Evolutionary conservation across 1,140 invertebrate genomes (phyloP).

Genomic region (Tetramorium simillimum): DNA sequence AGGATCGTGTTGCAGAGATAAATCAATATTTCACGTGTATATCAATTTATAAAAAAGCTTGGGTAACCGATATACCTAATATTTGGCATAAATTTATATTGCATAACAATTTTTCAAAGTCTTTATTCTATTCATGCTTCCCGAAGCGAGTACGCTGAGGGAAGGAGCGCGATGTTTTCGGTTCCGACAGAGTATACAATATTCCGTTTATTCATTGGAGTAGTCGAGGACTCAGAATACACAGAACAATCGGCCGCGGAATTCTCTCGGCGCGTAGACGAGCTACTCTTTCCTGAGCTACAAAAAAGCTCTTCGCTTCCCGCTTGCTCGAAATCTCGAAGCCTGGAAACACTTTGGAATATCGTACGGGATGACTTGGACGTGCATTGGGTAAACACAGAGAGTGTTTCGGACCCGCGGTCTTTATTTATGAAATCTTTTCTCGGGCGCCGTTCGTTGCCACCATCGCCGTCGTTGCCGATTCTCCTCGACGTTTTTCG

Average conservation of each 20-base stretch:
- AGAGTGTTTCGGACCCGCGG: conserved; percentile 5
- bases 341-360: conserved; percentile 33
- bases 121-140: neutral
- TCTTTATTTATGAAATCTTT: conserved; percentile 50
- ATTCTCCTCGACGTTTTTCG: neutral
- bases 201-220: conserved; percentile 37
- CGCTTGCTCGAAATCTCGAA: neutral
- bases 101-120: neutral
- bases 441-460: neutral
- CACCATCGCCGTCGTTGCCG: too few relatives aligned
- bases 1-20: neutral
- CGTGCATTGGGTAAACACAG: conserved; percentile 34
- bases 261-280: neutral
- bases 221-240: conserved; percentile 27
- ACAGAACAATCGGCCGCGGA: conserved; percentile 22
- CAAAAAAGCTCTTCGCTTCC: neutral
- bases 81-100: conserved; percentile 1
- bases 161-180: conserved; percentile 1
- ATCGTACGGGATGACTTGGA: conserved; percentile 20
- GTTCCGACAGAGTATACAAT: neutral
- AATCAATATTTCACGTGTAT: neutral
- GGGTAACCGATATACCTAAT: neutral
- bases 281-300: neutral
- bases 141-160: neutral
- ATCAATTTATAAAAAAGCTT: neutral